Evolutionary conservation across 2,888 invertebrate genomes (phyloP), one percentile per base, ranked within the genome.

Genomic region (Sialis fuliginosa): DNA sequence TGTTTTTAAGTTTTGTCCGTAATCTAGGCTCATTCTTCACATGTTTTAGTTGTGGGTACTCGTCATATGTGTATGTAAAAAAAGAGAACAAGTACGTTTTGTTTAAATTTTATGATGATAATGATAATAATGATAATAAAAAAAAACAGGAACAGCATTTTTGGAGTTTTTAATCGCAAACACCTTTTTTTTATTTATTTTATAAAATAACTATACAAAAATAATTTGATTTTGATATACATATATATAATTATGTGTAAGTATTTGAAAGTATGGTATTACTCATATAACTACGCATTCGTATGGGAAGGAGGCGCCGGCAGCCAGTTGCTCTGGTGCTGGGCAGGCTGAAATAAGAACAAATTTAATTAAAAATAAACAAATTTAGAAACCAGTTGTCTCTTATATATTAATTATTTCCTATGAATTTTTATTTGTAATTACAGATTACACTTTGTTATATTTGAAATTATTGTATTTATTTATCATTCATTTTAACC

Each of bases 271-370:
- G 10, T 39, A 39, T 39, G 22, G 22, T 22, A 22, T 22, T 42
- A 42, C 57, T 75, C 64, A 81, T 60, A 81, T 81, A 51, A 79
- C 72, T 55, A 81, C 70, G 59, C 81, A 81, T 58, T 80, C 80
- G 59, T 77, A 75, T 1, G 79, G 79, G 56, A 75, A 78, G 31
- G 71, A 63, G 44, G 58, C 60, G 33, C 59, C 59, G 48, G 57
- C 51, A 50, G 60, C 68, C 73, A 52, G 60, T 67, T 53, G 59
- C 60, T 46, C 64, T 69, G 46, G 62, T 53, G 1, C 66, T 3
- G 80, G 77, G 55, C 81, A 81, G 10, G 72, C 80, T 81, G 71
- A 45, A 77, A 75, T 53, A 62, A 58, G 58, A 58, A 55, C 51
- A 42, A 22, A 33, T 32, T 32, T 37, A 44, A 31, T 30, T 30